Evolutionary conservation across 1,140 invertebrate species (phyloP).

Genomic region (Potamilus streckersoni): DNA sequence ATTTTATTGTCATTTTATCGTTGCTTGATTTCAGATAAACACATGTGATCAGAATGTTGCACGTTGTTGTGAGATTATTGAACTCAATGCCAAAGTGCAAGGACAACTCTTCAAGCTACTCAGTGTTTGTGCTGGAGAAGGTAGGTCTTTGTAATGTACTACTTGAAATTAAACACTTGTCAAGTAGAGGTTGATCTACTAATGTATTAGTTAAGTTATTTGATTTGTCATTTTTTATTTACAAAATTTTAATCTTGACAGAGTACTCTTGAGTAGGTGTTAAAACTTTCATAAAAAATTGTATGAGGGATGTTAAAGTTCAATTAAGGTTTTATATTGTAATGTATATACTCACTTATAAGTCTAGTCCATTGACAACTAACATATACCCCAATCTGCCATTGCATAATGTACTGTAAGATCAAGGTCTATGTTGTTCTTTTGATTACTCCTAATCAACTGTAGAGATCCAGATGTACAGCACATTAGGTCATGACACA

Average conservation of each 20-base stretch:
- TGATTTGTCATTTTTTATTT: not conserved
- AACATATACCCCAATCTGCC: no score
- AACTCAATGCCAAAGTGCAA: slow-evolving; percentile 66
- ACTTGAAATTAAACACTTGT: not conserved
- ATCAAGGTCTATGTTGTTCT: no score
- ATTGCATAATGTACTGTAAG: no score
- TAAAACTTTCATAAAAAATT: no score
- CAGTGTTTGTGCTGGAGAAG: slow-evolving; percentile 63
- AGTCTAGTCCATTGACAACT: no score
- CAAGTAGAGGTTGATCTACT: not conserved
- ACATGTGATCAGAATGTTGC: slow-evolving; percentile 67
- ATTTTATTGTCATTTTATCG: slow-evolving; percentile 5
- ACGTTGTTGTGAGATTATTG: slow-evolving; percentile 64
- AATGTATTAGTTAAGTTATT: not conserved
- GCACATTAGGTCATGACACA: no score
- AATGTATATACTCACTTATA: no score
- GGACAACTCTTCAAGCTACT: slow-evolving; percentile 66
- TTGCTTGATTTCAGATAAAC: slow-evolving; percentile 57
- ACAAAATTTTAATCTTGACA: not conserved
- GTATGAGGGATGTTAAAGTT: no score
- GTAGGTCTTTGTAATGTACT: slow-evolving; percentile 29
- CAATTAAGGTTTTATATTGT: no score
- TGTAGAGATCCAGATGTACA: no score
- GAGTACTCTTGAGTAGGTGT: not conserved
- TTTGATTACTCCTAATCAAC: no score